phyloP scores from a whole-genome alignment of 2,113 vertebrate species.

The Pungitius pungitius region DNA sequence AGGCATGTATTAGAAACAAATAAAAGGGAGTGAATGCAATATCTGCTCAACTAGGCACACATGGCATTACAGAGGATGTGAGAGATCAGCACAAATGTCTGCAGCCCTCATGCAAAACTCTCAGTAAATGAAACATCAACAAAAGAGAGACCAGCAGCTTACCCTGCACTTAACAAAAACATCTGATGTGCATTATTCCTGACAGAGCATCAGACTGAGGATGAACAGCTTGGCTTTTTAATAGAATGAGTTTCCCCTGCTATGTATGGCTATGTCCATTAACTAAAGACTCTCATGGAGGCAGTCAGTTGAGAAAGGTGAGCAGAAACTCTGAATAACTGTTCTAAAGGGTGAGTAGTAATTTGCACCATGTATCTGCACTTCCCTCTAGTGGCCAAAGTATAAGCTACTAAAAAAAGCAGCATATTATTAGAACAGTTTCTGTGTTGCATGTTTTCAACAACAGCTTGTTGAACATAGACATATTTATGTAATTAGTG shows the following conservation, averaged over 20 bases:
- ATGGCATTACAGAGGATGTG: conserved; percentile 75
- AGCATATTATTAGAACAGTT: background rate
- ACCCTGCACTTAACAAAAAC: conserved; percentile 77
- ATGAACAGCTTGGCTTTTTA: conserved; percentile 64
- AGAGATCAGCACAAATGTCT: conserved; percentile 75
- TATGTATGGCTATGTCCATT: conserved; percentile 37
- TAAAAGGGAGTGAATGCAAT: conserved; percentile 71
- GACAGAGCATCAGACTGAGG: conserved; percentile 66
- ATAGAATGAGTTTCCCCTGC: conserved; percentile 64
- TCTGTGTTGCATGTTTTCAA: background rate
- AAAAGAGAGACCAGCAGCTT: conserved; percentile 72
- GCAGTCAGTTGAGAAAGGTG: conserved; percentile 46
- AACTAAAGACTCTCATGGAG: conserved; percentile 56
- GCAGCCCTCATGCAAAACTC: conserved; percentile 71
- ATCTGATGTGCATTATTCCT: conserved; percentile 81
- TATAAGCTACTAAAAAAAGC: background rate
- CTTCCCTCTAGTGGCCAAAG: conserved; percentile 72
- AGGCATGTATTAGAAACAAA: conserved; percentile 76
- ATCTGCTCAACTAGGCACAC: conserved; percentile 73
- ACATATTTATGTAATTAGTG: conserved; percentile 22
- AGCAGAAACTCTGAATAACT: conserved; percentile 24
- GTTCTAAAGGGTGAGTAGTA: conserved; percentile 27
- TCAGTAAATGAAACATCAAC: conserved; percentile 81
- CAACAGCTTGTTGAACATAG: conserved; percentile 19
- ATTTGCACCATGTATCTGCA: conserved; percentile 37